Percentiles rank a stretch among this genome's conserved stretches.
phyloP scores from a whole-genome alignment of 64 coral and sea anemone species.

The Hydrozoanthus tunicans region DNA sequence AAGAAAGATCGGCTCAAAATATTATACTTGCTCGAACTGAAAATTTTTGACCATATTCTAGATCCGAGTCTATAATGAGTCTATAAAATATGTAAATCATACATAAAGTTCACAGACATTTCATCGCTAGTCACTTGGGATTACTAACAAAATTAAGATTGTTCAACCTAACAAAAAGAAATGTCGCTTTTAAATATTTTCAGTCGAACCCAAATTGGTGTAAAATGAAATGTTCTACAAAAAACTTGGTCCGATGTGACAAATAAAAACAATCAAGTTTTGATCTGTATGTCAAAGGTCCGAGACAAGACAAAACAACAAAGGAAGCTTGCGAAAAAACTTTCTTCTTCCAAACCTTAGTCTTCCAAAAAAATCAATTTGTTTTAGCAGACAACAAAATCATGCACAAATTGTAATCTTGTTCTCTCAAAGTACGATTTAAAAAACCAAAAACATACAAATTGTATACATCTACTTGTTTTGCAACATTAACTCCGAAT shows the following conservation, averaged over 20 bases:
- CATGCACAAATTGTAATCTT: neutral
- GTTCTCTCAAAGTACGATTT: neutral
- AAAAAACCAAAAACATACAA: neutral
- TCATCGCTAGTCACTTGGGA: conserved; percentile 13
- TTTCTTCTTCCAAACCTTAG: too few relatives aligned
- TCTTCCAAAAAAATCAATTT: neutral
- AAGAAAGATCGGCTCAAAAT: neutral
- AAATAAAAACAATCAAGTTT: conserved; percentile 1
- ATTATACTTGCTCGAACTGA: neutral
- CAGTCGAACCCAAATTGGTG: neutral
- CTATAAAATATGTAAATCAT: conserved; percentile 38
- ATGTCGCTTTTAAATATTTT: neutral
- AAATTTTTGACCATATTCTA: neutral
- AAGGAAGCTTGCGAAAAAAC: neutral
- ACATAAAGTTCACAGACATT: neutral
- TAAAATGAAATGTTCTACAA: neutral
- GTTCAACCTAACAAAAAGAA: conserved; percentile 11
- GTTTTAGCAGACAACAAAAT: neutral
- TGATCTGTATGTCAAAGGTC: conserved; percentile 9
- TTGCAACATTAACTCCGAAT: neutral
- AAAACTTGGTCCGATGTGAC: neutral
- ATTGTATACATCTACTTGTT: neutral
- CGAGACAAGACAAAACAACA: neutral
- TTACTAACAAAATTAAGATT: neutral
- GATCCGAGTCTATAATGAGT: neutral